phyloP scores from a whole-genome alignment of 37 sponge, comb jelly and placozoan species.

The Theonella swinhoei region DNA sequence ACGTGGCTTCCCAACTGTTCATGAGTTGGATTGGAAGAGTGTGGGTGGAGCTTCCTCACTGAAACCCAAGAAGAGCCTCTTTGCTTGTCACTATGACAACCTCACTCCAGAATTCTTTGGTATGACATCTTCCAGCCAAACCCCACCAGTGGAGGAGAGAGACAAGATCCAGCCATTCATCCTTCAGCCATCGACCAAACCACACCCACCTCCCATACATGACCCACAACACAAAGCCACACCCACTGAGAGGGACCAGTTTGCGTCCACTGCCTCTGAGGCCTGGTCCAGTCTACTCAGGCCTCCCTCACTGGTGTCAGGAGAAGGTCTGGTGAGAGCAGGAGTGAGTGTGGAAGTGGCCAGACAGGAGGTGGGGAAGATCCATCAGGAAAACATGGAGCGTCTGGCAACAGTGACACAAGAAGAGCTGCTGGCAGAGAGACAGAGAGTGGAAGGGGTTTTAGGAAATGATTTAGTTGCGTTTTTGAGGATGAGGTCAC shows the following conservation, averaged over 20 bases:
- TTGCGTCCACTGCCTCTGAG: constrained; percentile 31
- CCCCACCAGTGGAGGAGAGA: not conserved
- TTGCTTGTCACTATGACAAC: constrained; percentile 64
- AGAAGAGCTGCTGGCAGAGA: constrained; percentile 67
- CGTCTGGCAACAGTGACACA: constrained; percentile 60
- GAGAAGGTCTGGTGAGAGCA: constrained; percentile 51
- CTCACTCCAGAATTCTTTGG: constrained; percentile 48
- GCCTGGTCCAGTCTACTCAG: constrained; percentile 8
- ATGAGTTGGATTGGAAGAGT: constrained; percentile 7
- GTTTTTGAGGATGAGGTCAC: constrained; percentile 21
- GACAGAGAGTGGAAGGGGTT: constrained; percentile 39
- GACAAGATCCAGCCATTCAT: constrained; percentile 29
- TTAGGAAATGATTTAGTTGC: constrained; percentile 60
- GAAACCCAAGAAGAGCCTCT: constrained; percentile 62
- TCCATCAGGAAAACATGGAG: constrained; percentile 80
- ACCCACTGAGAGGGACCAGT: not conserved
- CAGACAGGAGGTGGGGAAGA: constrained; percentile 54
- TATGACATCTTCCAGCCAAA: not conserved
- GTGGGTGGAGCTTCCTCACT: not conserved
- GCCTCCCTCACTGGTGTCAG: constrained; percentile 39
- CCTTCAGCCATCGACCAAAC: not conserved
- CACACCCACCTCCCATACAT: not conserved
- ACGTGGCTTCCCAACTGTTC: constrained; percentile 55
- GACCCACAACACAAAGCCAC: no score
- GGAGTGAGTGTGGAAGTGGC: constrained; percentile 21